Conservation (phyloP, 2,888 invertebrate genomes). For the Morpho helenor region DNA sequence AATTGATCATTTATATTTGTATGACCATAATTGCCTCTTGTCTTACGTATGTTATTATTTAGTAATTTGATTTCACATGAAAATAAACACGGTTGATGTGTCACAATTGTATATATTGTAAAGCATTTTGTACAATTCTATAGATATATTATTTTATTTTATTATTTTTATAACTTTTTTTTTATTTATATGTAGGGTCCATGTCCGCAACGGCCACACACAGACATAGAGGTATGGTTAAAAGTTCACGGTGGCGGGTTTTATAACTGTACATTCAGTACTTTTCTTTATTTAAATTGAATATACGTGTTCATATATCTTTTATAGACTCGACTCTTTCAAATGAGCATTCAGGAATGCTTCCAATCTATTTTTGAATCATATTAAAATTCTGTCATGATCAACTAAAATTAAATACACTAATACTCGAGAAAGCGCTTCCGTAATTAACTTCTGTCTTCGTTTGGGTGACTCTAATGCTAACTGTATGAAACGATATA, state of each 20-base stretch:
- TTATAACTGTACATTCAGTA: not conserved
- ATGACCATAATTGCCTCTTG: not conserved
- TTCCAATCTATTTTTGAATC: conserved; percentile 4
- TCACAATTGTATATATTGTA: conserved; percentile 60
- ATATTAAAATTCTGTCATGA: not conserved
- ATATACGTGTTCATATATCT: not conserved
- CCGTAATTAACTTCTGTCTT: conserved; percentile 26
- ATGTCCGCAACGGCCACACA: conserved; percentile 48
- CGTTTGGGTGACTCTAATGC: conserved; percentile 27
- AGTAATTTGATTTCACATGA: conserved; percentile 9
- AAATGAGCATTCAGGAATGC: not conserved
- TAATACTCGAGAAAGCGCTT: conserved; percentile 12
- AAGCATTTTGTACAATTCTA: conserved; percentile 41
- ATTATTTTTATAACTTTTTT: conserved; percentile 30
- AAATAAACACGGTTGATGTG: conserved; percentile 26
- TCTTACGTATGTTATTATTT: conserved; percentile 12
- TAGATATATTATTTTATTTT: not conserved
- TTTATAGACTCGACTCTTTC: not conserved
- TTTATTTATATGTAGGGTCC: conserved; percentile 57
- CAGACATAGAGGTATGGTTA: conserved; percentile 65
- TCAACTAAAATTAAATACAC: too few relatives aligned
- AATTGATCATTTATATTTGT: too few relatives aligned
- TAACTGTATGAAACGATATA: conserved; percentile 15
- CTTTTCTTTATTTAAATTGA: not conserved
- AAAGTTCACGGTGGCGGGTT: conserved; percentile 40